Percentiles rank a stretch among this genome's conserved stretches.
Conservation (phyloP, 2,888 invertebrate genomes). For the Phlogophora meticulosa region DNA sequence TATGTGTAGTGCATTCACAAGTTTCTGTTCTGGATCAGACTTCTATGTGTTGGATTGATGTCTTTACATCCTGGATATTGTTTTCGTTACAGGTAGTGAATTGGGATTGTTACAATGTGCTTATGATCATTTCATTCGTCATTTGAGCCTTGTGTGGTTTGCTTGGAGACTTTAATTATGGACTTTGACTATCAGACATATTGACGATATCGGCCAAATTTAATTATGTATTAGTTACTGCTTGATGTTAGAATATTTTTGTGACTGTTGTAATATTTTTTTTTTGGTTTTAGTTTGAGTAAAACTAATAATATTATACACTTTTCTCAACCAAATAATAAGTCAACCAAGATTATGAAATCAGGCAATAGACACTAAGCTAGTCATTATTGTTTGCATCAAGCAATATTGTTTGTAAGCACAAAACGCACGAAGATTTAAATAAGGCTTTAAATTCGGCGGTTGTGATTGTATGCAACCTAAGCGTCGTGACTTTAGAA, state of each 20-base stretch:
- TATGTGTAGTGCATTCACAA: slow-evolving; percentile 32
- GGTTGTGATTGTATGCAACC: slow-evolving; percentile 83
- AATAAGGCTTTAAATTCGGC: slow-evolving; percentile 77
- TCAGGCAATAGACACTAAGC: slow-evolving; percentile 30
- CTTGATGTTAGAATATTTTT: slow-evolving; percentile 49
- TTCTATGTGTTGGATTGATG: slow-evolving; percentile 8
- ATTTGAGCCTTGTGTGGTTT: slow-evolving; percentile 10
- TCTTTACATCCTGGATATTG: slow-evolving; percentile 7
- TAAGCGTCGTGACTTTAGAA: slow-evolving; percentile 64
- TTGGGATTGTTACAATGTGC: slow-evolving; percentile 30
- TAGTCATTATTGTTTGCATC: slow-evolving; percentile 57
- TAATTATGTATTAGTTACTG: slow-evolving; percentile 40
- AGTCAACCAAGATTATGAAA: slow-evolving; percentile 24
- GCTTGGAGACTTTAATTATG: slow-evolving; percentile 22
- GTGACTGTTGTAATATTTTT: slow-evolving; percentile 53
- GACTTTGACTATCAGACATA: slow-evolving; percentile 15
- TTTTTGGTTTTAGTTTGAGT: slow-evolving; percentile 40
- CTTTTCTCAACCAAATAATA: slow-evolving; percentile 19
- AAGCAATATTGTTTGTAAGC: slow-evolving; percentile 67
- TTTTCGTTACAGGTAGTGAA: slow-evolving; percentile 24
- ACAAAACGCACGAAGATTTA: slow-evolving; percentile 75
- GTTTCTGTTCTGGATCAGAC: not conserved
- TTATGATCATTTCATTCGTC: slow-evolving; percentile 25
- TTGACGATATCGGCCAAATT: slow-evolving; percentile 52
- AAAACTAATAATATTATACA: slow-evolving; percentile 17